Conservation (phyloP, 1,140 invertebrate species). For the Rhopalosiphum maidis region DNA sequence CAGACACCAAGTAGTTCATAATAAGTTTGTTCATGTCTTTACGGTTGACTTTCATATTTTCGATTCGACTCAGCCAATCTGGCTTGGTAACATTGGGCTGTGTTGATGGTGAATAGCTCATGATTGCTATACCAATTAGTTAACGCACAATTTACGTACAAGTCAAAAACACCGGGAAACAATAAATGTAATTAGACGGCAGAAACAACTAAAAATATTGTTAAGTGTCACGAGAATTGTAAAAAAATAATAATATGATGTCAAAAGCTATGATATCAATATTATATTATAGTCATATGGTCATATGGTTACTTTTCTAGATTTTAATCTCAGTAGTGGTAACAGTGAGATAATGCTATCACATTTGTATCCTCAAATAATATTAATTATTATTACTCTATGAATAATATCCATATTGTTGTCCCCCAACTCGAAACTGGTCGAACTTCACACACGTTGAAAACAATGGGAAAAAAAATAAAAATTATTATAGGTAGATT, state of each 20-base stretch:
- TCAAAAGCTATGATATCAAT: background rate
- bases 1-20: slow-evolving; percentile 98
- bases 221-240: background rate
- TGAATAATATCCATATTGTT: no score
- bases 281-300: background rate
- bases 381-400: no score
- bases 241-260: background rate
- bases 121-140: background rate
- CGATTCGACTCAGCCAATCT: slow-evolving; percentile 76
- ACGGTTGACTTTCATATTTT: slow-evolving; percentile 83
- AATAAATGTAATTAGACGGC: background rate
- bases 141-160: background rate
- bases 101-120: slow-evolving; percentile 44
- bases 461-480: no score
- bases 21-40: slow-evolving; percentile 95
- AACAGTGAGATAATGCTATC: background rate
- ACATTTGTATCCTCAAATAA: background rate
- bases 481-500: no score
- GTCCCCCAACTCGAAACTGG: no score
- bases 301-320: background rate
- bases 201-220: background rate
- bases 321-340: background rate
- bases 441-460: no score
- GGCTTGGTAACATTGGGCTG: slow-evolving; percentile 63
- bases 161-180: background rate